phyloP scores from a whole-genome alignment of 2,888 invertebrate species.

The Autographa pulchrina region DNA sequence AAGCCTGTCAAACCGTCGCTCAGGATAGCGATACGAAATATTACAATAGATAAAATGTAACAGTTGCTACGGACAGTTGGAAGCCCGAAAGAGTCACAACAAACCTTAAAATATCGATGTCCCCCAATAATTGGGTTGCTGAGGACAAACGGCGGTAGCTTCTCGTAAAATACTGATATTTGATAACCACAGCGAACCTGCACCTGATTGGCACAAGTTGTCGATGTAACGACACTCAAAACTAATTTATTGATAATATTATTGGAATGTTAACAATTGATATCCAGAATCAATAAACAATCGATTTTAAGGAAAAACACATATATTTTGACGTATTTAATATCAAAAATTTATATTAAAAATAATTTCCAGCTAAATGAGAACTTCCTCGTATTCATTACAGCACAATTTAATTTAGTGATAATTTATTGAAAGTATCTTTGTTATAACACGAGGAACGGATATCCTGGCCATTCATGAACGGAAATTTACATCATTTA shows the following conservation, averaged over 20 bases:
- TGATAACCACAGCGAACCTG: background rate
- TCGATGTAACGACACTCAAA: background rate
- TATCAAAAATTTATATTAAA: background rate
- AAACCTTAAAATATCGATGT: conserved; percentile 5
- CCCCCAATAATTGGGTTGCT: conserved; percentile 1
- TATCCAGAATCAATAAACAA: no score
- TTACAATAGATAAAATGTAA: conserved; percentile 7
- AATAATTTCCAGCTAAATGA: background rate
- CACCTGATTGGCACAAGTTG: background rate
- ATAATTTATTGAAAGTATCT: conserved; percentile 2
- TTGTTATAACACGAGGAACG: background rate
- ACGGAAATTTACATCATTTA: conserved; percentile 2
- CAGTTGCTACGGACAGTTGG: background rate
- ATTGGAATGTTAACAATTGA: no score
- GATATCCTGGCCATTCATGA: background rate
- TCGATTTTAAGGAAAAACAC: no score
- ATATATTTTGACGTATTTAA: background rate
- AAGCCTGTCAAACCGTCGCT: conserved; percentile 4
- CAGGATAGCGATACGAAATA: conserved; percentile 2
- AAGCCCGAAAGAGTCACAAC: background rate
- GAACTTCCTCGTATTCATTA: background rate
- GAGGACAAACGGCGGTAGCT: conserved; percentile 1
- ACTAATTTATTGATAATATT: background rate
- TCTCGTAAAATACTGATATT: conserved; percentile 7
- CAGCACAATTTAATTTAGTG: background rate